Base-by-base conservation (phyloP, 2,113 vertebrate species). In the Chunga burmeisteri region DNA sequence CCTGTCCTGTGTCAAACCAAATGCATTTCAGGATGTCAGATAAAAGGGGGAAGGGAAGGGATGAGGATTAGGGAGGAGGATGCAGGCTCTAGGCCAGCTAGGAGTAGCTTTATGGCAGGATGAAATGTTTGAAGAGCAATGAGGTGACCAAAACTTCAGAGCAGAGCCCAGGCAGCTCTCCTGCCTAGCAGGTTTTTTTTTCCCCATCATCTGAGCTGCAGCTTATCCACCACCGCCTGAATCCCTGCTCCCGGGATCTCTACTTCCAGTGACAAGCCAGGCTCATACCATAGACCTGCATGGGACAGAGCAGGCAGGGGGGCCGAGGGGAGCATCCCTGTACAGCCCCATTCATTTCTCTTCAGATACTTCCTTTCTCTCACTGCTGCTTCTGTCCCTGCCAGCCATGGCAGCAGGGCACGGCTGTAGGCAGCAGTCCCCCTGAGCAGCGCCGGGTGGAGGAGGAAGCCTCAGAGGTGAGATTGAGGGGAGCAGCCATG, bases 51-150 rank as follows among this genome's bases (percentile, higher is more conserved):
- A 86, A 85, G 56, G 67, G 74, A 67, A 93, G 26, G 71, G 40
- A 65, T 81, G 42, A 66, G 40, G 65, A 91, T 81, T 73, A 81
- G 38, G 83, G 88, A 91, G 56, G 49, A 96, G 80, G 74, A 62
- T 82, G 36, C 78, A 89, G 65, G 65, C 86, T 96, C 49, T 78
- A 94, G 81, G 86, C 83, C 40, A 72, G 40, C 44, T 68, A 61
- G 66, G 81, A 96, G 73, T 94, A 94, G 62, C 53, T 83, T 93
- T 93, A 72, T 96, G 94, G 70, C 88, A 85, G 36, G 53, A 53
- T 79, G 58, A 87, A 86, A 30, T 85, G 27, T 89, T 91, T 89
- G 81, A 95, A 94, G 83, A 95, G 66, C 61, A 94, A 61, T 27
- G 52, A 83, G 32, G 30, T 52, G 83, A 87, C 49, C 1, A 4